Base-by-base conservation (phyloP, 2,888 invertebrate genomes). In the Napeogenes inachia region DNA sequence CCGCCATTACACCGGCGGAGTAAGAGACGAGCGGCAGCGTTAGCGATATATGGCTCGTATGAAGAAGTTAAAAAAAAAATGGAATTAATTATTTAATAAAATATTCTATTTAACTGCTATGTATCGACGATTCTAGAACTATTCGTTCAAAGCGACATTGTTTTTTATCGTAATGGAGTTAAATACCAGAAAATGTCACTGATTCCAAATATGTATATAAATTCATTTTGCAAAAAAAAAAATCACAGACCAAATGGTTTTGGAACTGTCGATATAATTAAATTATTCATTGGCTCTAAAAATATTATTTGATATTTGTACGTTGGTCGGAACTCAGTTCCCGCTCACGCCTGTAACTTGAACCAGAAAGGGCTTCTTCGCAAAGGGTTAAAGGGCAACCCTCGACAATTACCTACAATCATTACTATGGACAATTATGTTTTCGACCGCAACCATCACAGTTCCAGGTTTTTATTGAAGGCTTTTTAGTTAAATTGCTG, bases 381-480 rank as follows among this genome's bases (percentile, higher is more conserved):
- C 70, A 73, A 82, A 85, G 88, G 89, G 86, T 87, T 81, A 84
- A 71, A 84, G 81, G 84, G 81, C 74, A 77, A 74, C 79, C 84
- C 85, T 77, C 77, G 74, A 80, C 87, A 88, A 89, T 89, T 89
- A 88, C 85, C 87, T 84, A 86, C 88, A 86, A 89, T 89, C 83
- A 86, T 88, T 87, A 88, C 87, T 80, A 84, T 83, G 79, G 81
- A 86, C 87, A 84, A 87, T 88, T 87, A 86, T 85, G 84, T 85
- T 81, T 79, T 80, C 80, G 80, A 79, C 84, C 83, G 75, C 77
- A 74, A 73, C 79, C 84, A 84, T 83, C 83, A 82, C 85, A 85
- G 80, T 82, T 79, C 77, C 82, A 82, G 85, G 82, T 87, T 89
- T 89, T 89, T 89, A 87, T 84, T 81, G 84, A 75, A 75, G 83